Conservation (phyloP, 2,113 vertebrate genomes). For the Dicentrarchus labrax region DNA sequence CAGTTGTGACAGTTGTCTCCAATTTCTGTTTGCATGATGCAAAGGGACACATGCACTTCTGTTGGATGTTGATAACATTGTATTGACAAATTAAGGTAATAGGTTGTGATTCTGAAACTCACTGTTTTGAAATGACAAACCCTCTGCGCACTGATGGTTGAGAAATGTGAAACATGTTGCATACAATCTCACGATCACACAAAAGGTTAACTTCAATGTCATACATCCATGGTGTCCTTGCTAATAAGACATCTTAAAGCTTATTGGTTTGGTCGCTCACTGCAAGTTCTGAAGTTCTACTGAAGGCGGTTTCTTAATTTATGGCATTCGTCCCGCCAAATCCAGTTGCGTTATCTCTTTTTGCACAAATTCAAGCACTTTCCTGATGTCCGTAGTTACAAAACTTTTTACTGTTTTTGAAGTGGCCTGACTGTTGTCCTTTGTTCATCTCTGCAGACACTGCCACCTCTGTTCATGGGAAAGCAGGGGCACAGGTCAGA, state of each 20-base stretch:
- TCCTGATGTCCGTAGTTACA: conserved; percentile 69
- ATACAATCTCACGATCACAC: conserved; percentile 1
- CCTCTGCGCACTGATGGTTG: conserved; percentile 3
- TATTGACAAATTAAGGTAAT: background rate
- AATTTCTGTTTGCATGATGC: conserved; percentile 5
- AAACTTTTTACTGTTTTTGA: conserved; percentile 46
- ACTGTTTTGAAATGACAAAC: conserved; percentile 2
- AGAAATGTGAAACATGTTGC: background rate
- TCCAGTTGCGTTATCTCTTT: conserved; percentile 48
- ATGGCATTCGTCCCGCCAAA: conserved; percentile 37
- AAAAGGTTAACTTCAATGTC: background rate
- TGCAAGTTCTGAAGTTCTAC: conserved; percentile 37
- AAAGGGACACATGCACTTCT: background rate
- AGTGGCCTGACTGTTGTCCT: conserved; percentile 58
- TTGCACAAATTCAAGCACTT: conserved; percentile 87
- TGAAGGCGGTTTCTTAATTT: conserved; percentile 18
- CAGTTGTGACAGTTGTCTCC: background rate
- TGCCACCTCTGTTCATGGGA: conserved; percentile 55
- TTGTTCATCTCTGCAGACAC: conserved; percentile 57
- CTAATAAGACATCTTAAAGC: background rate
- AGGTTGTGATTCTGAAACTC: background rate
- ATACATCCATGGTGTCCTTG: background rate
- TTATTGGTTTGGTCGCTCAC: background rate
- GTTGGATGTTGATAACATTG: background rate
- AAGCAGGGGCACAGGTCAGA: conserved; percentile 6